These are phyloP conservation scores for Diplolepis rosae DNA, from an alignment of 2,888 invertebrate species.

Conservation along the genomic window DNA sequence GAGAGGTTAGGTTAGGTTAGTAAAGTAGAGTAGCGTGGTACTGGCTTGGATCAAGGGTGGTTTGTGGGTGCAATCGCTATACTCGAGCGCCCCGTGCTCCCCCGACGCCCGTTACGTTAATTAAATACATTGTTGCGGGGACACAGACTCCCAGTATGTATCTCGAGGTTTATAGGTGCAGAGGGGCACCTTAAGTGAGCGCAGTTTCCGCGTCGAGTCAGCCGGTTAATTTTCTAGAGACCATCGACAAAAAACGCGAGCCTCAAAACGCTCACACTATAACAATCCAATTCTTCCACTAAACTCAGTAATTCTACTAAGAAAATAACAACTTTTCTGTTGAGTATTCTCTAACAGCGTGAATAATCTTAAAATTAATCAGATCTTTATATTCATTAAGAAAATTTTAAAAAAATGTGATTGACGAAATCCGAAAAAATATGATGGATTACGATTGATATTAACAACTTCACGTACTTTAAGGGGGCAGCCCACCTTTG, in stretches of 20 bases:
- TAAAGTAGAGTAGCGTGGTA: conserved; percentile 47
- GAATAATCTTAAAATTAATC: too few species aligned
- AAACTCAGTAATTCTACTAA: not conserved
- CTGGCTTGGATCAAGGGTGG: conserved; percentile 63
- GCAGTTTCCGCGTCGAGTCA: conserved; percentile 21
- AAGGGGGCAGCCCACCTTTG: too few species aligned
- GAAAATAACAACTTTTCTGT: too few species aligned
- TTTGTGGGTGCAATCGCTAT: conserved; percentile 72
- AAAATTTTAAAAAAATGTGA: too few species aligned
- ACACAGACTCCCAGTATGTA: conserved; percentile 68
- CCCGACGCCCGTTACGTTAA: conserved; percentile 63
- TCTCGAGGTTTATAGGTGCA: conserved; percentile 70
- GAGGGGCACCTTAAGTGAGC: conserved; percentile 62
- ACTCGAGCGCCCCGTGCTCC: conserved; percentile 65
- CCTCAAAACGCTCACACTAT: not conserved
- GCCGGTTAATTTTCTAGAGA: conserved; percentile 31
- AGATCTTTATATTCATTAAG: too few species aligned
- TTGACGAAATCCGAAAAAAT: too few species aligned
- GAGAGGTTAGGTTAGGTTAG: conserved; percentile 18
- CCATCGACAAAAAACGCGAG: not conserved
- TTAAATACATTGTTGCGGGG: conserved; percentile 55
- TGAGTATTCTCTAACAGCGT: too few species aligned
- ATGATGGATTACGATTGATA: too few species aligned
- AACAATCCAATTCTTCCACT: not conserved
- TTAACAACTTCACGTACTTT: too few species aligned